Base-by-base conservation (phyloP, 2,797 vertebrate genomes). In the Petrocephalus sullivani region DNA sequence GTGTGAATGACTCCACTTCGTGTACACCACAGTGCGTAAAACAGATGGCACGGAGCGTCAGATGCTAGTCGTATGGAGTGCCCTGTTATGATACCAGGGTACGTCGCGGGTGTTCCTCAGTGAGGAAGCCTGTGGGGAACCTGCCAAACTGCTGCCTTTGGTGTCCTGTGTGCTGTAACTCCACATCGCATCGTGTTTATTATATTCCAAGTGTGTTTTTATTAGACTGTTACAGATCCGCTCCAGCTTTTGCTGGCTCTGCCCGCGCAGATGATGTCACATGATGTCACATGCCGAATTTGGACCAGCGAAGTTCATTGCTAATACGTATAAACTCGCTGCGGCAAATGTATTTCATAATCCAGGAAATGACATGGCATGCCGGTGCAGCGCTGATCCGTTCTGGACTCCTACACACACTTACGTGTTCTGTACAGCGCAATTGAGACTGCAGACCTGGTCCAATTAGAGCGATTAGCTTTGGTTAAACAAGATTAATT, bases 101-200 rank as follows among this genome's bases (percentile, higher is more conserved):
- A 88, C 92, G 84, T 86, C 90, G 88, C 91, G 92, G 94, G 92
- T 87, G 92, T 93, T 91, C 89, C 89, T 88, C 88, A 56, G 83
- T 37, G 89, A 54, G 87, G 67, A 75, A 37, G 14, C 56, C 58
- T 53, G 86, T 71, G 37, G 41, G 61, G 23, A 53, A 46, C 10
- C n/a, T 46, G 28, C 61, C 53, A 58, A 57, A 88, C 53, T 57
- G 56, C 56, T 87, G 85, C 85, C 81, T 84, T 88, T 89, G 85
- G 88, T 89, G 89, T 89, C 85, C 81, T 57, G 51, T 49, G 71
- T 54, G 53, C 81, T 88, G 61, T 58, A 78, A n/a, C 41, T 54
- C 49, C 85, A 53, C 49, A 61, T 71, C 46, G 61, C n/a, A n/a
- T 57, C 54, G 82, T 46, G 49, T 21, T 49, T n/a, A 37, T 49